Evolutionary conservation across 92 coral and sea anemone species (phyloP).

Genomic region (Epizoanthus stellaris): DNA sequence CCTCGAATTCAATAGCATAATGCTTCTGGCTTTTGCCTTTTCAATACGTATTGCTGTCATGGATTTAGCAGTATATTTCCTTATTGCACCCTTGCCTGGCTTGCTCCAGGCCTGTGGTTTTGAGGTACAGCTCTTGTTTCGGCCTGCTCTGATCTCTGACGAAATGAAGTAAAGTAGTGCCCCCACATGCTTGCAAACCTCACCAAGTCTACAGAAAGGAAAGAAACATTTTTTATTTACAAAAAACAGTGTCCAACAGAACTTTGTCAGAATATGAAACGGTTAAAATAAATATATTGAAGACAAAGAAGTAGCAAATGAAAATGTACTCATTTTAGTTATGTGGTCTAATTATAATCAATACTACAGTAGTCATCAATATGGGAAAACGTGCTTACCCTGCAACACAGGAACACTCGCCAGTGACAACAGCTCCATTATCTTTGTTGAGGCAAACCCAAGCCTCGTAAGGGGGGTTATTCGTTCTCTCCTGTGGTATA

Average conservation of each 20-base stretch:
- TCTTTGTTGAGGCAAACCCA: slow-evolving; percentile 60
- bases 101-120: neutral
- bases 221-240: neutral
- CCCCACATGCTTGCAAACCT: slow-evolving; percentile 51
- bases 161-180: slow-evolving; percentile 13
- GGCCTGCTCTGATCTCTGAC: slow-evolving; percentile 15
- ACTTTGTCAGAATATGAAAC: neutral
- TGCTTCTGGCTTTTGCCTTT: slow-evolving; percentile 23
- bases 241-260: slow-evolving; percentile 10
- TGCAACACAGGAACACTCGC: slow-evolving; percentile 55
- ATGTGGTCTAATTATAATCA: too few relatives aligned
- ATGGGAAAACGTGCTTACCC: slow-evolving; percentile 22
- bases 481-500: slow-evolving; percentile 55
- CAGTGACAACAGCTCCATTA: slow-evolving; percentile 48
- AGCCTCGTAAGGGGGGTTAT: slow-evolving; percentile 26
- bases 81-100: neutral
- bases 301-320: neutral
- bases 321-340: too few relatives aligned
- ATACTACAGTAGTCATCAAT: too few relatives aligned
- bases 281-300: neutral
- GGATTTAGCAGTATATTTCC: neutral
- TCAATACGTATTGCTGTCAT: slow-evolving; percentile 30
- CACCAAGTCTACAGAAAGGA: slow-evolving; percentile 5
- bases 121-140: slow-evolving; percentile 47
- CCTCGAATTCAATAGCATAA: slow-evolving; percentile 7